Percentiles rank a stretch among this genome's conserved stretches.
These are phyloP conservation scores for Drosophila algonquin DNA, from an alignment of 2,888 invertebrate species.

Conservation along the genomic window DNA sequence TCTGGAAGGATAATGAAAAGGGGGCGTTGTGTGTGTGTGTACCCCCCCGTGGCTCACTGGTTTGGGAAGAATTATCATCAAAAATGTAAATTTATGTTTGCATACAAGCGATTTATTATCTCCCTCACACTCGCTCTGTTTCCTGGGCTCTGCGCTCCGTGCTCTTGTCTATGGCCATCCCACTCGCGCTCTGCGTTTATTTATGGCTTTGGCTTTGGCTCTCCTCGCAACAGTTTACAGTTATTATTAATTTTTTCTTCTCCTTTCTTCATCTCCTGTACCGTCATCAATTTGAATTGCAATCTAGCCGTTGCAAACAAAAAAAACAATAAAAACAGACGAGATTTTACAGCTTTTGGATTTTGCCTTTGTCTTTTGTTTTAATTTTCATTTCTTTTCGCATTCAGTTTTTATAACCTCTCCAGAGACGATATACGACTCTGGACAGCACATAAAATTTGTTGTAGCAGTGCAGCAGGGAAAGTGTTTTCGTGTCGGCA, in stretches of 20 bases:
- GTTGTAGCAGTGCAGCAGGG: not conserved
- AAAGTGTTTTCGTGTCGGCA: not conserved
- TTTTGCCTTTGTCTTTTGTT: not conserved
- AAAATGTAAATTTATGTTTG: conserved; percentile 78
- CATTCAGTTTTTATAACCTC: not conserved
- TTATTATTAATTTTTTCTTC: conserved; percentile 62
- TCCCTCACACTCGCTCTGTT: conserved; percentile 15
- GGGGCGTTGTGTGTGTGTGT: not conserved
- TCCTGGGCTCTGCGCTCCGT: not conserved
- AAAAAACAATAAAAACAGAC: not conserved
- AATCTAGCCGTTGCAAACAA: conserved; percentile 7
- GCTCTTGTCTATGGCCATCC: not conserved
- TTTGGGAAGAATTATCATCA: conserved; percentile 66
- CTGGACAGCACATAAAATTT: not conserved
- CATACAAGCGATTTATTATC: conserved; percentile 69
- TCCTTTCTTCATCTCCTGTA: not conserved
- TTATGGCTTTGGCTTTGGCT: conserved; percentile 63
- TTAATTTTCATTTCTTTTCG: not conserved
- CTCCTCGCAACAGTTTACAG: conserved; percentile 47
- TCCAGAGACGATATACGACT: not conserved
- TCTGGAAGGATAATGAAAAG: not conserved
- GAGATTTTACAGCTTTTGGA: not conserved
- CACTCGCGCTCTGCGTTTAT: conserved; percentile 36
- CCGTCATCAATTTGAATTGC: conserved; percentile 26
- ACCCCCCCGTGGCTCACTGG: not conserved